Percentiles rank a stretch among this genome's conserved stretches.
These are phyloP conservation scores for Rhinopithecus roxellana DNA, from an alignment of 2,113 vertebrate species.

Conservation along the genomic window DNA sequence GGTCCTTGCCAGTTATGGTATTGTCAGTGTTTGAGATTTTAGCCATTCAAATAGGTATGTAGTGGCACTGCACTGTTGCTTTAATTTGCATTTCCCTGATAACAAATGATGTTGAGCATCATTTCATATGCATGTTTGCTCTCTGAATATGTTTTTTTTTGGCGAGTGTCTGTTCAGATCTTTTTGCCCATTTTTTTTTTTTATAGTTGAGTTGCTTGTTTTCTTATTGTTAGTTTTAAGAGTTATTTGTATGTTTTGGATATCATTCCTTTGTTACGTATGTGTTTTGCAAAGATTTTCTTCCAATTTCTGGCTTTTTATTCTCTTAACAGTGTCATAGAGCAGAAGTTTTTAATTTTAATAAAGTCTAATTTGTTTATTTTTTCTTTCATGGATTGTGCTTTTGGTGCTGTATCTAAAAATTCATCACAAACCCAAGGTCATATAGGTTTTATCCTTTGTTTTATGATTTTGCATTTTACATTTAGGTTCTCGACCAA, in stretches of 20 bases:
- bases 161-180: background rate
- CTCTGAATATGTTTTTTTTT: background rate
- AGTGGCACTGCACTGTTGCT: background rate
- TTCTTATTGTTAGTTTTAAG: slow-evolving; percentile 3
- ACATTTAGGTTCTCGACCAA: background rate
- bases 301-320: background rate
- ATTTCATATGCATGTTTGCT: background rate
- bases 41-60: background rate
- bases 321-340: background rate
- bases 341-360: background rate
- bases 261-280: background rate
- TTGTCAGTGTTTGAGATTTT: background rate
- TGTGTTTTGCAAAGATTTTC: background rate
- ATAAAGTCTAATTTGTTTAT: background rate
- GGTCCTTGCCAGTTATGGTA: background rate
- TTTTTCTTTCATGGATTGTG: background rate
- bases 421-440: background rate
- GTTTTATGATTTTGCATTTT: background rate
- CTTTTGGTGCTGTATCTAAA: background rate
- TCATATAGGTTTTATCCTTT: background rate
- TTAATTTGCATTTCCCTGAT: background rate
- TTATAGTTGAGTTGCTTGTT: background rate
- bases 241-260: background rate
- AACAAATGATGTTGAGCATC: background rate
- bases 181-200: background rate